These are phyloP conservation scores for Aelia acuminata DNA, from an alignment of 2,888 invertebrate species.

Conservation along the genomic window DNA sequence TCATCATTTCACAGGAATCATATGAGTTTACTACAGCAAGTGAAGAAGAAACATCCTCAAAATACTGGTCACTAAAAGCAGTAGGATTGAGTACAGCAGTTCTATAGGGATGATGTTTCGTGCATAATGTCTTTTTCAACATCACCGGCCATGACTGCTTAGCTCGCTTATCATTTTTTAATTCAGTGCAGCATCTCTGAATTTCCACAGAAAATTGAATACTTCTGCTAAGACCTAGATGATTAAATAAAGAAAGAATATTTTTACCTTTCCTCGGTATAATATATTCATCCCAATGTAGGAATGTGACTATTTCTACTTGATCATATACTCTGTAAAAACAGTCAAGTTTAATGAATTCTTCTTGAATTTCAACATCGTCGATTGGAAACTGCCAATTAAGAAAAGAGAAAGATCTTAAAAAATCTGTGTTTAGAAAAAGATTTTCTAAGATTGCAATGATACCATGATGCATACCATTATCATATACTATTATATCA, in stretches of 20 bases:
- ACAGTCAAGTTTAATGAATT: constrained; percentile 36
- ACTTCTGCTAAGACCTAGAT: background rate
- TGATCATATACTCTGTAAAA: constrained; percentile 9
- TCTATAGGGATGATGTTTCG: background rate
- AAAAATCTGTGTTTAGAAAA: background rate
- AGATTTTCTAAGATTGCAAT: background rate
- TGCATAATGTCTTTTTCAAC: constrained; percentile 51
- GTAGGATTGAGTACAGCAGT: constrained; percentile 7
- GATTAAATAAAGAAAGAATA: constrained; percentile 20
- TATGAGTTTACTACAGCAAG: constrained; percentile 4
- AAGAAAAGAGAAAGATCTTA: constrained; percentile 35
- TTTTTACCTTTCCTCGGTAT: constrained; percentile 25
- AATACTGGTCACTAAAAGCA: constrained; percentile 18
- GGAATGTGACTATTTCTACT: constrained; percentile 3
- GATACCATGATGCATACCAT: constrained; percentile 41
- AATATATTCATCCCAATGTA: constrained; percentile 56
- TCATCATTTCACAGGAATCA: constrained; percentile 9
- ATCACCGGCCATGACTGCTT: constrained; percentile 50
- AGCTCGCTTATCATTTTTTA: constrained; percentile 45
- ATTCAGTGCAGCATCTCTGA: constrained; percentile 49
- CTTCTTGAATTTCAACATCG: background rate
- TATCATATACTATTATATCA: constrained; percentile 45
- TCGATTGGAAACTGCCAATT: constrained; percentile 46
- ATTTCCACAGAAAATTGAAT: background rate
- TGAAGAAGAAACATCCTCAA: constrained; percentile 11